These are phyloP conservation scores for Drosophila phalerata DNA, from an alignment of 2,888 invertebrate species.

Conservation along the genomic window DNA sequence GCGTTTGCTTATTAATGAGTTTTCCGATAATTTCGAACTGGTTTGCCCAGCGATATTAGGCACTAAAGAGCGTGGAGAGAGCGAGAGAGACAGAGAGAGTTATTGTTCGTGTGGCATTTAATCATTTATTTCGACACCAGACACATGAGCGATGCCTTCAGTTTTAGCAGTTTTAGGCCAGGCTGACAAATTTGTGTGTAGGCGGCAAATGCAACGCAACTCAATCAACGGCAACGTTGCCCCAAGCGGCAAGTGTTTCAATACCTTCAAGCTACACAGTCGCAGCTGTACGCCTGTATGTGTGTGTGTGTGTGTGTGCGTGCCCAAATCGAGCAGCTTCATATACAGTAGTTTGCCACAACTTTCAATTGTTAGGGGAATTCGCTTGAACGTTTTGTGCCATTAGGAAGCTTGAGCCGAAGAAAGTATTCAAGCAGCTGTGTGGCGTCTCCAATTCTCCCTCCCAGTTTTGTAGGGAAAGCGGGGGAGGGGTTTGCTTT, in stretches of 20 bases:
- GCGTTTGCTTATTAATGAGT: conserved; percentile 71
- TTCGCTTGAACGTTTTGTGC: conserved; percentile 65
- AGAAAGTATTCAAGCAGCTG: conserved; percentile 29
- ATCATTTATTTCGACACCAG: conserved; percentile 67
- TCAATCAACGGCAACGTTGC: conserved; percentile 53
- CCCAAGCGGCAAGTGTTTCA: conserved; percentile 47
- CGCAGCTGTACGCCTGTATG: conserved; percentile 8
- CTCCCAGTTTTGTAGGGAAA: too few species aligned
- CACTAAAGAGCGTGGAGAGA: background rate
- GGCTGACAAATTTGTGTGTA: conserved; percentile 13
- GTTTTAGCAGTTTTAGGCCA: background rate
- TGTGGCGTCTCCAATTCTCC: background rate
- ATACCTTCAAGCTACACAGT: background rate
- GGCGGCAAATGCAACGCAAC: conserved; percentile 49
- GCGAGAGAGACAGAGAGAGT: too few species aligned
- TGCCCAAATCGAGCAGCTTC: conserved; percentile 16
- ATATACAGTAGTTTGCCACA: conserved; percentile 47
- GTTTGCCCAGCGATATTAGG: conserved; percentile 14
- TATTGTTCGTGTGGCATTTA: conserved; percentile 62
- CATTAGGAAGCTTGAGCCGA: conserved; percentile 56
- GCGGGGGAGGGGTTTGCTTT: background rate
- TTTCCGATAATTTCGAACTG: conserved; percentile 68
- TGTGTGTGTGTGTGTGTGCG: conserved; percentile 17
- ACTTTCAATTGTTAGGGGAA: conserved; percentile 75
- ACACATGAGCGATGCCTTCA: conserved; percentile 20